Conservation (phyloP, 2,797 vertebrate species). For the Danio jaintianensis region DNA sequence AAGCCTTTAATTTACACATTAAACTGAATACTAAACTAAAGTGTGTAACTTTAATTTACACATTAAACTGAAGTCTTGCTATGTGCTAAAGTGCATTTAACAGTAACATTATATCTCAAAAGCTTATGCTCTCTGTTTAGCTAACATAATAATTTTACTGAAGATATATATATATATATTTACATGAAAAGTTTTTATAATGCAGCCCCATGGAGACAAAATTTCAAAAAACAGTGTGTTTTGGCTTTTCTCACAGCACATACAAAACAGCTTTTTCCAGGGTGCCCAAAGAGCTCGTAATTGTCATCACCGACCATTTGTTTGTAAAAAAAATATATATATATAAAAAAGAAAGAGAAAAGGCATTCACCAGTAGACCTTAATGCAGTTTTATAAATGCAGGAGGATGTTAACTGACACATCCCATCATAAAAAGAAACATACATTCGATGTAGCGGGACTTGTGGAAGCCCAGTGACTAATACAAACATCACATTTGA, state of each 20-base stretch:
- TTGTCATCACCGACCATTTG: background rate
- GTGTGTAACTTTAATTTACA: too few species aligned
- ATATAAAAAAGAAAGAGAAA: too few species aligned
- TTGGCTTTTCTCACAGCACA: background rate
- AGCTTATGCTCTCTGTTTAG: background rate
- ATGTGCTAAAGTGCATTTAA: background rate
- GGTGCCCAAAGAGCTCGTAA: background rate
- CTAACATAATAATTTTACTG: background rate
- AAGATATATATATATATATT: background rate
- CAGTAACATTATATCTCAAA: background rate
- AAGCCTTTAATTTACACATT: too few species aligned
- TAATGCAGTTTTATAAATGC: constrained; percentile 23
- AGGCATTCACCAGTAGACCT: constrained; percentile 9
- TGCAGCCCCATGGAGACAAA: background rate
- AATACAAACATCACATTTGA: constrained; percentile 53
- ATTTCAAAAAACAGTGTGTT: background rate
- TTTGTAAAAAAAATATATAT: constrained; percentile 4
- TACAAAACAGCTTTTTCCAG: background rate
- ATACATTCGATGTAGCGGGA: constrained; percentile 8
- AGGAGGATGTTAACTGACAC: constrained; percentile 18
- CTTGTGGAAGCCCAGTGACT: constrained; percentile 48
- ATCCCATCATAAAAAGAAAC: constrained; percentile 6
- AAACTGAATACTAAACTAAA: too few species aligned
- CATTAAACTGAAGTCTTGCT: background rate
- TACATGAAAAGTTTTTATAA: background rate